phyloP scores from a whole-genome alignment of 2,888 invertebrate genomes.

The Seira musarum region DNA sequence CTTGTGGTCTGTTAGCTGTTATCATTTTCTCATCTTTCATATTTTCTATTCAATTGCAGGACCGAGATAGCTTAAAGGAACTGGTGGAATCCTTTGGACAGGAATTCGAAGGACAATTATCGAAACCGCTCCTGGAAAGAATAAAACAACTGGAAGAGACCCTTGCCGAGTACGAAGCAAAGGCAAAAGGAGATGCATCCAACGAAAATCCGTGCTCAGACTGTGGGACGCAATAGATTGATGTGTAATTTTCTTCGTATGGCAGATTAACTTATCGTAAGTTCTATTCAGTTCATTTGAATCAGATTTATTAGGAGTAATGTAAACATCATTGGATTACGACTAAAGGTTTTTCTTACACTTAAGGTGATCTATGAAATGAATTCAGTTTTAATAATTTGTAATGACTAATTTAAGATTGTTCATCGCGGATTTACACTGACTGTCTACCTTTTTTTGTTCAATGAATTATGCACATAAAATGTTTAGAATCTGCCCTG shows the following conservation, averaged over 20 bases:
- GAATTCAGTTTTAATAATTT: too few species aligned
- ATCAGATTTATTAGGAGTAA: too few species aligned
- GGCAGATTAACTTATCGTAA: not conserved
- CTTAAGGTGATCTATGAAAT: too few species aligned
- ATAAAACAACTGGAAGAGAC: slow-evolving; percentile 62
- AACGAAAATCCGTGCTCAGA: slow-evolving; percentile 61
- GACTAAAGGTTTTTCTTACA: too few species aligned
- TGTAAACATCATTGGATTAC: too few species aligned
- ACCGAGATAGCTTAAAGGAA: slow-evolving; percentile 67
- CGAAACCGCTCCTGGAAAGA: slow-evolving; percentile 62
- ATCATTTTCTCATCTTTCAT: not conserved
- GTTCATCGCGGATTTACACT: too few species aligned
- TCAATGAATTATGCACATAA: too few species aligned
- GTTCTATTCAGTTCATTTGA: too few species aligned
- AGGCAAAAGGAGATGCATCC: slow-evolving; percentile 58
- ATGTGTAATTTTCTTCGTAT: not conserved
- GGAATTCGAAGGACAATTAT: slow-evolving; percentile 64
- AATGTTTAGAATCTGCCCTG: too few species aligned
- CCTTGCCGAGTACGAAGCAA: slow-evolving; percentile 62
- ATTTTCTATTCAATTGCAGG: slow-evolving; percentile 42
- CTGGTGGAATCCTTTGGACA: slow-evolving; percentile 68
- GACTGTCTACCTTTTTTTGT: too few species aligned
- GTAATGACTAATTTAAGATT: too few species aligned
- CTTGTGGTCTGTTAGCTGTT: too few species aligned
- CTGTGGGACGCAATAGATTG: slow-evolving; percentile 64